Evolutionary conservation across 2,888 invertebrate genomes (phyloP).

Genomic region (Agelastica alni): DNA sequence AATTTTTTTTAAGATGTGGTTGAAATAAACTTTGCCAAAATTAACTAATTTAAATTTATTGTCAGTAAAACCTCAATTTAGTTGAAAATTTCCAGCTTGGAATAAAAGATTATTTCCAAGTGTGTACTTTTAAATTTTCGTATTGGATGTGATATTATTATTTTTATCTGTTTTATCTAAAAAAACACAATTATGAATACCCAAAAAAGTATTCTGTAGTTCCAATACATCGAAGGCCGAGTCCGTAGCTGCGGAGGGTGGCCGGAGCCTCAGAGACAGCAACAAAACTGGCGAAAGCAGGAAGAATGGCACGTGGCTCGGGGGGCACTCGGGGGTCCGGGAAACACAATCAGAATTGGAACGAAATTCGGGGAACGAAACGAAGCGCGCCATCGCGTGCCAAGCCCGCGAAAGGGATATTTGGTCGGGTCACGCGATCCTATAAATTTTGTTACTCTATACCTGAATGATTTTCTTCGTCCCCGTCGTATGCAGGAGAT

Average conservation of each 20-base stretch:
- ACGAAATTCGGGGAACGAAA: conserved; percentile 33
- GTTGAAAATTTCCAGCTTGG: too few species aligned
- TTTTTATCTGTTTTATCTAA: too few species aligned
- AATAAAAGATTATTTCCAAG: too few species aligned
- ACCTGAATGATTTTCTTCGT: conserved; percentile 22
- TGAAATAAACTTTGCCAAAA: too few species aligned
- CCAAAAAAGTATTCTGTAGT: too few species aligned
- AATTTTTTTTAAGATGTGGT: too few species aligned
- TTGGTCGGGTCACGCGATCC: conserved; percentile 51
- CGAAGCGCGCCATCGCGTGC: conserved; percentile 51
- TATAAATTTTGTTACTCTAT: conserved; percentile 51
- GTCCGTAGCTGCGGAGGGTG: not conserved
- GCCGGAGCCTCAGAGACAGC: not conserved
- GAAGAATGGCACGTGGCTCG: conserved; percentile 48
- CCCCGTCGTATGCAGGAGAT: conserved; percentile 25
- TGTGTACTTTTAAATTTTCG: too few species aligned
- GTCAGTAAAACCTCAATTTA: too few species aligned
- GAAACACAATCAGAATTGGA: conserved; percentile 52
- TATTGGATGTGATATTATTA: too few species aligned
- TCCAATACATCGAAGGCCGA: not conserved
- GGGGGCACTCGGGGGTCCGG: conserved; percentile 20
- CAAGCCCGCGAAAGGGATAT: conserved; percentile 47
- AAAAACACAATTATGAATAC: too few species aligned
- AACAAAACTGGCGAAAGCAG: conserved; percentile 26
- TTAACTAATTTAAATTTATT: too few species aligned